These are phyloP conservation scores for Ladona fulva DNA, from an alignment of 1,140 invertebrate species.

Conservation along the genomic window DNA sequence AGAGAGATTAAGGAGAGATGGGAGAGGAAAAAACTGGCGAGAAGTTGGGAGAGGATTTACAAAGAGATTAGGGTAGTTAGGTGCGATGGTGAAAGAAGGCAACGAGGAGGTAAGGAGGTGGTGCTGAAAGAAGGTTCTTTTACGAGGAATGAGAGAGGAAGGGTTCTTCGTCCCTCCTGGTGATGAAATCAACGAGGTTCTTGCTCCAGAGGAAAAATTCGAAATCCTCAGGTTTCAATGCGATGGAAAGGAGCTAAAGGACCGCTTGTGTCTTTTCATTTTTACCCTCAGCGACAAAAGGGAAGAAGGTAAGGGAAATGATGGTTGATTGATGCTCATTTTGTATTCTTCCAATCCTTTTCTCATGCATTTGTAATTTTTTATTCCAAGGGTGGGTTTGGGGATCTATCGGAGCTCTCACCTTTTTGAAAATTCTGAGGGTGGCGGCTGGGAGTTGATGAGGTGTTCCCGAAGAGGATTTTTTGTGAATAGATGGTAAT, in stretches of 20 bases:
- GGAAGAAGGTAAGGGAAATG: neutral
- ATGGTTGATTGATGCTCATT: slow-evolving; percentile 9
- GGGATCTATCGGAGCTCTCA: neutral
- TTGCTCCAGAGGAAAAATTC: neutral
- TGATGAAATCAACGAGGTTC: neutral
- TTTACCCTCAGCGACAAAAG: neutral
- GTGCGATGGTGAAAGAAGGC: too few species aligned
- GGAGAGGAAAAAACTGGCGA: neutral
- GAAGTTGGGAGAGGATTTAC: neutral
- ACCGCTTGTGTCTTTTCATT: too few species aligned
- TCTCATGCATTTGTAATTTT: neutral
- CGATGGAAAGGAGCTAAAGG: too few species aligned
- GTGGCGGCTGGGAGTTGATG: too few species aligned
- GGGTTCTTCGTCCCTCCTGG: neutral
- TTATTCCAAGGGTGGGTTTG: neutral
- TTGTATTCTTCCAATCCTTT: neutral
- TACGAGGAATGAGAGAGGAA: too few species aligned
- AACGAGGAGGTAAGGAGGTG: neutral
- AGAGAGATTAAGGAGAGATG: neutral
- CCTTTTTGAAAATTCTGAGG: too few species aligned
- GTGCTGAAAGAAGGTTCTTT: neutral
- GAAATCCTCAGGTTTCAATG: neutral
- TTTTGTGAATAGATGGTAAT: too few species aligned
- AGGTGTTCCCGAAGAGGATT: too few species aligned
- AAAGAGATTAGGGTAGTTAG: neutral